Base-by-base conservation (phyloP, 2,797 vertebrate species). In the Pseudomugil tenellus region DNA sequence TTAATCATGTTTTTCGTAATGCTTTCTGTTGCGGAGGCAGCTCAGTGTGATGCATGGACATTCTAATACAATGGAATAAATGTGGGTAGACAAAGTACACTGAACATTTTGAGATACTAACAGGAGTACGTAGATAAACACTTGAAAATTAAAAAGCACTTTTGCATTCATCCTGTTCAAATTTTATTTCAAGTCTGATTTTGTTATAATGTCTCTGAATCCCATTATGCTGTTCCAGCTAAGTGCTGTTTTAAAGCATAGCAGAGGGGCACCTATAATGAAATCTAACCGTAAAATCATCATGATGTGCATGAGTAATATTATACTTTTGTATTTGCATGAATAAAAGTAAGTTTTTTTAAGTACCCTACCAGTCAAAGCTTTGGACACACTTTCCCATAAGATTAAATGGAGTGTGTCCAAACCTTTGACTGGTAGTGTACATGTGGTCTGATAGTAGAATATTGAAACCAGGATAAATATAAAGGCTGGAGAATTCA, bases 271-370 rank as follows among this genome's bases (percentile, higher is more conserved):
- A 6, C 23, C 55, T 74, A 32, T 58, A 46, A 77, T 39, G 49
- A 70, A 70, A 66, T 67, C 69, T 34, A 32, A 78, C 28, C 26
- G 12, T 13, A 35, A 3, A 49, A 6, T 73, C 31, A 49, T 49
- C 12, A 26, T 58, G 21, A 60, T 63, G 66, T 83, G 88, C 87
- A 91, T 90, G 84, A 68, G 17, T 28, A 58, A n/a, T 55, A 67
- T 70, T 67, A 70, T 84, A 51, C 55, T 79, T n/a, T 57, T 81
- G 72, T 61, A 25, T 79, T 63, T 84, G 90, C 90, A 91, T 89
- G 86, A 64, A 39, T 73, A 10, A 65, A n/a, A 63, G 69, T 19
- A 29, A 29, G 29, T 29, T 29, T n/a, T n/a, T n/a, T n/a, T n/a
- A n/a, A n/a, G n/a, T n/a, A n/a, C n/a, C n/a, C n/a, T n/a, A n/a